phyloP scores from a whole-genome alignment of 2,113 vertebrate species.

The Solea senegalensis region DNA sequence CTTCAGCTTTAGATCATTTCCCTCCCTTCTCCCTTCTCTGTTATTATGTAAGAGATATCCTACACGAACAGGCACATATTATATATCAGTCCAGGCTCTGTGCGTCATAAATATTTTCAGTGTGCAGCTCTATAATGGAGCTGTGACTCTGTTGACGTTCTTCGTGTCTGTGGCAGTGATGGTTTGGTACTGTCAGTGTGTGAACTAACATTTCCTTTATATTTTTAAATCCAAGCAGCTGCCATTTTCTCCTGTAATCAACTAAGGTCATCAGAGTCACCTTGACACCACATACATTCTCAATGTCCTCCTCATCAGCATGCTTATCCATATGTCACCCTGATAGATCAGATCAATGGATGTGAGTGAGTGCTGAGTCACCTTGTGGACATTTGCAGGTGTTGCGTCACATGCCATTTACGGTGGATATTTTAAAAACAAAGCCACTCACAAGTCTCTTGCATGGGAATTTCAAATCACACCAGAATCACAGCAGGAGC shows the following conservation, averaged over 20 bases:
- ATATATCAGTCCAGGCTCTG: conserved; percentile 33
- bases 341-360: conserved; percentile 22
- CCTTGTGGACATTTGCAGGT: conserved; percentile 2
- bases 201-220: neutral
- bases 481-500: neutral
- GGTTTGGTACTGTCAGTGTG: neutral
- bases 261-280: conserved; percentile 51
- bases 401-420: neutral
- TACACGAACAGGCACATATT: conserved; percentile 24
- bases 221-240: conserved; percentile 1
- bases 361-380: conserved; percentile 30
- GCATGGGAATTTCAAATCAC: neutral
- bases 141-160: conserved; percentile 9
- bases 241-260: conserved; percentile 8
- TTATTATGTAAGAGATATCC: conserved; percentile 47
- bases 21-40: conserved; percentile 6
- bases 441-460: neutral
- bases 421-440: neutral
- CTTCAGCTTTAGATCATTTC: neutral
- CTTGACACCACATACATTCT: conserved; percentile 47
- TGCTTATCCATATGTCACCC: conserved; percentile 33
- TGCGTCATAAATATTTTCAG: conserved; percentile 54
- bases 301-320: conserved; percentile 46
- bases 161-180: conserved; percentile 6
- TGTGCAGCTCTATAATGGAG: conserved; percentile 24